phyloP scores from a whole-genome alignment of 2,888 invertebrate species.

The Nemurella pictetii region DNA sequence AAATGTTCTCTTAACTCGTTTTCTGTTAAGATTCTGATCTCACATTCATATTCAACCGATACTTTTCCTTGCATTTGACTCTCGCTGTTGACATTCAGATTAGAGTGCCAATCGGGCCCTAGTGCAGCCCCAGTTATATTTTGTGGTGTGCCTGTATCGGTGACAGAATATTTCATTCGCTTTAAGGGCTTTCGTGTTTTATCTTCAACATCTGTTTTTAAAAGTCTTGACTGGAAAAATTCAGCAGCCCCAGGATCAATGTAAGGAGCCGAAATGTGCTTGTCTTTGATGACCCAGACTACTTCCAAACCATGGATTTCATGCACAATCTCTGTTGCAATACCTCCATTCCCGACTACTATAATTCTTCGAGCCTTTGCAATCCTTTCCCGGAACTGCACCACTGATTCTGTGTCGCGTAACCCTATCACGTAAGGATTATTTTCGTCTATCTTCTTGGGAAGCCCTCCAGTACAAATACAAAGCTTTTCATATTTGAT shows the following conservation, averaged over 20 bases:
- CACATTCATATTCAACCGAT: conserved; percentile 54
- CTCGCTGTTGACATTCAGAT: conserved; percentile 62
- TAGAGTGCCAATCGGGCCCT: conserved; percentile 94
- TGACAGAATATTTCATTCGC: conserved; percentile 65
- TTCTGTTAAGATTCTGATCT: conserved; percentile 49
- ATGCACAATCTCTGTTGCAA: conserved; percentile 94
- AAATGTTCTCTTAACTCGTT: conserved; percentile 48
- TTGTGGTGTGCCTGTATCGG: conserved; percentile 43
- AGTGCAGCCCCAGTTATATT: conserved; percentile 81
- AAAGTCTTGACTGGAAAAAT: conserved; percentile 73
- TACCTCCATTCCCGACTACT: conserved; percentile 96
- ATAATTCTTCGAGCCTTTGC: conserved; percentile 70
- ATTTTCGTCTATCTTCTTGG: conserved; percentile 70
- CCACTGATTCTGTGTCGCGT: conserved; percentile 91
- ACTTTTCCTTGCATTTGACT: conserved; percentile 49
- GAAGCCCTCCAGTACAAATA: conserved; percentile 87
- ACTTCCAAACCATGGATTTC: conserved; percentile 84
- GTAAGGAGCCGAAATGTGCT: conserved; percentile 90
- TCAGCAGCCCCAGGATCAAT: conserved; percentile 95
- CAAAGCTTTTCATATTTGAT: conserved; percentile 81
- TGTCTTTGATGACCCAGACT: conserved; percentile 92
- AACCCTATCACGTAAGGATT: conserved; percentile 79
- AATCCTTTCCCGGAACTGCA: conserved; percentile 73
- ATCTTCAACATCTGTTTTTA: conserved; percentile 41
- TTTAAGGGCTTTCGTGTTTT: conserved; percentile 50